Evolutionary conservation across 92 coral and sea anemone genomes (phyloP), one percentile per base, ranked within the genome.

Genomic region (Phenganax subtilis): DNA sequence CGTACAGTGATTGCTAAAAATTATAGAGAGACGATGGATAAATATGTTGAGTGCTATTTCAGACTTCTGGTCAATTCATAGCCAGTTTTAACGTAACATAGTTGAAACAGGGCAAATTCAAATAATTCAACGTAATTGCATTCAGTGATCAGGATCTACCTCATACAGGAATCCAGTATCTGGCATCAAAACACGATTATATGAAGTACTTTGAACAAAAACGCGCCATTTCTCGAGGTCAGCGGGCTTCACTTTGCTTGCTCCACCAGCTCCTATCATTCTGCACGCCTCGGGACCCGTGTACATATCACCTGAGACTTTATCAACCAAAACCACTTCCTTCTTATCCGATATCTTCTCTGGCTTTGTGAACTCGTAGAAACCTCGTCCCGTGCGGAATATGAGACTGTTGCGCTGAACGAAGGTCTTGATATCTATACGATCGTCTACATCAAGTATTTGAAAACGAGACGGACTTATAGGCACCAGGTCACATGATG

Each of bases 181-280:
- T 10, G 97, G 97, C 92, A 93, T 89, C 29, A 93, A 84, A 29
- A 93, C 97, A 64, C 97, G 71, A 64, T 93, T 93, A 75, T 93
- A 93, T 8, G 97, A 93, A 10, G 97, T 93, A 74, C 97, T 93
- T 64, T 93, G 97, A n/a, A 91, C 97, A 84, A 93, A 93, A 27
- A 93, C 97, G 16, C 97, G 93, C 97, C 97, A 93, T 57, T 93
- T 87, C 71, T 93, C 93, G 69, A 93, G 84, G 3, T 93, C 88
- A 0, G 97, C 70, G 11, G 97, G 97, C 52, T 90, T 91, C 51
- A 93, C 79, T 75, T 72, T 89, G 3, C 85, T 89, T 0, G 90
- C 74, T 10, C 93, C 97, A 2, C 97, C 97, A 2, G 97, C 97
- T 5, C 97, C 97, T 37, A 93, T 91, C 97, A 93, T 91, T 9